Conservation (phyloP, 1,140 invertebrate species). For the Epicauta chinensis region DNA sequence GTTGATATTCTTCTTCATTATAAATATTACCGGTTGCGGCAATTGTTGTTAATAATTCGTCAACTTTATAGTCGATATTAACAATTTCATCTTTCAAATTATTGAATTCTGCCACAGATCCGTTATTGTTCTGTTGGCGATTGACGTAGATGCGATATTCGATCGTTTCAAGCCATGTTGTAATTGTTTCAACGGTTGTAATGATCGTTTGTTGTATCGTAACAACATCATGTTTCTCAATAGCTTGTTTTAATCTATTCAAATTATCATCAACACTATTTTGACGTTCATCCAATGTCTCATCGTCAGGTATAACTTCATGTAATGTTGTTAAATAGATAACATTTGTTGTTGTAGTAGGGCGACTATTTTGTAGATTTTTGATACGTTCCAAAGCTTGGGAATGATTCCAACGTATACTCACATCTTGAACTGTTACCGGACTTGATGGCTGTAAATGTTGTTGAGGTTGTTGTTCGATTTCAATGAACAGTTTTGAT, state of each 20-base stretch:
- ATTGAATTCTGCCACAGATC: conserved; percentile 43
- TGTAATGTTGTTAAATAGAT: conserved; percentile 54
- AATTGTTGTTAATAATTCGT: conserved; percentile 43
- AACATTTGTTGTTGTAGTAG: conserved; percentile 50
- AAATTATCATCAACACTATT: conserved; percentile 52
- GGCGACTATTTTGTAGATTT: conserved; percentile 46
- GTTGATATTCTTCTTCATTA: conserved; percentile 44
- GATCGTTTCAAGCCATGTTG: conserved; percentile 74
- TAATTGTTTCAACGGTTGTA: conserved; percentile 69
- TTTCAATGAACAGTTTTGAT: conserved; percentile 15
- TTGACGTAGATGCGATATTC: conserved; percentile 68
- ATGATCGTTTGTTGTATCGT: conserved; percentile 63
- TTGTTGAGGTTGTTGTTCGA: conserved; percentile 13
- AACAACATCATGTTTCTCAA: conserved; percentile 54
- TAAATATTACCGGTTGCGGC: conserved; percentile 47
- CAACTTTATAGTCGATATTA: conserved; percentile 45
- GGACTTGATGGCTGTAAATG: background rate
- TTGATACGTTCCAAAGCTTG: conserved; percentile 48
- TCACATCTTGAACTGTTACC: conserved; percentile 29
- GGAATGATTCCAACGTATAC: conserved; percentile 37
- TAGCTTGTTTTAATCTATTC: conserved; percentile 53
- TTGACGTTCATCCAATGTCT: conserved; percentile 48
- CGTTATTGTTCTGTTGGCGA: conserved; percentile 50
- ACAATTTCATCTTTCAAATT: conserved; percentile 50
- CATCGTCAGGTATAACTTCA: conserved; percentile 48